Conservation (phyloP, 1,140 invertebrate species). For the Heliconius eleuchia region DNA sequence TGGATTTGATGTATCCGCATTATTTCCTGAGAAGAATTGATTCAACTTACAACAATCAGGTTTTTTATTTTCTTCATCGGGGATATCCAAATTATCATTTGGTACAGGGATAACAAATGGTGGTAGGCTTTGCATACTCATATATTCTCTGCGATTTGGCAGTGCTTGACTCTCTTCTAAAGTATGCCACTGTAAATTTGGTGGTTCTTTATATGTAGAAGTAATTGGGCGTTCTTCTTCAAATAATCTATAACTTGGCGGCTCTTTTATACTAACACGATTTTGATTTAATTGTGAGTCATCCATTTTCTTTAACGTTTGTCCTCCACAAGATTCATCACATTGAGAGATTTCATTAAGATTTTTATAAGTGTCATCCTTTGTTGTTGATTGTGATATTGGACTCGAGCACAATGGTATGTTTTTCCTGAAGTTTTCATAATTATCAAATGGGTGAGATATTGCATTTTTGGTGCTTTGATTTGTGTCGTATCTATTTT, state of each 20-base stretch:
- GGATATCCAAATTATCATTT: not conserved
- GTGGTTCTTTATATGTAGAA: constrained; percentile 20
- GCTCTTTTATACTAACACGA: constrained; percentile 17
- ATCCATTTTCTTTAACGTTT: not conserved
- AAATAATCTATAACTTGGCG: constrained; percentile 21
- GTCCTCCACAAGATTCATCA: constrained; percentile 1
- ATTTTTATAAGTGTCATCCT: not conserved
- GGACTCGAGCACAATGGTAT: constrained; percentile 44
- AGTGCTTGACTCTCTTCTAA: constrained; percentile 24
- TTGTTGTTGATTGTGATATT: constrained; percentile 9
- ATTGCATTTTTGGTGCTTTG: constrained; percentile 39
- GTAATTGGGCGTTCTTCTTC: constrained; percentile 26
- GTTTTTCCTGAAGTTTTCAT: constrained; percentile 45
- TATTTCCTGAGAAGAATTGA: not conserved
- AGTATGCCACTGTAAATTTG: constrained; percentile 32
- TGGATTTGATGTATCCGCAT: not conserved
- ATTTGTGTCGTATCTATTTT: constrained; percentile 41
- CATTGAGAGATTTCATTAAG: constrained; percentile 8
- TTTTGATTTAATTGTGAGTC: not conserved
- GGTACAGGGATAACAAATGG: not conserved
- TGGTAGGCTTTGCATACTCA: constrained; percentile 9
- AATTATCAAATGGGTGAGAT: constrained; percentile 39
- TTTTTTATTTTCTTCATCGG: not conserved
- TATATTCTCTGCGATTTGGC: not conserved
- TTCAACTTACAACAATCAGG: not conserved